Base-by-base conservation (phyloP, 30 jellyfish, hydroid and myxozoan species). In the Catostylus mosaicus region DNA sequence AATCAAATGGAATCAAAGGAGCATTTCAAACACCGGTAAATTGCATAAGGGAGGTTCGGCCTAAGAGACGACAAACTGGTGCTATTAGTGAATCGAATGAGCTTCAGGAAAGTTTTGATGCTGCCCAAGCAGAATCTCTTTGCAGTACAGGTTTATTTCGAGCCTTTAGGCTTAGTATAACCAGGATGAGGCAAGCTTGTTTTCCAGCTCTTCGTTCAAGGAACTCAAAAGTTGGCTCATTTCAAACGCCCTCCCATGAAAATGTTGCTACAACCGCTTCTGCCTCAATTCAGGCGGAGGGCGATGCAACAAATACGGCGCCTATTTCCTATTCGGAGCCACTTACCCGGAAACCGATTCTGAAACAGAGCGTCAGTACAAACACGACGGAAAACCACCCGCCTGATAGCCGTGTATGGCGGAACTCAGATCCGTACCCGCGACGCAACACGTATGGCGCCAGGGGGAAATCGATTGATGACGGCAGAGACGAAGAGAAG, bases 241-340 rank as follows among this genome's bases (percentile, higher is more conserved):
- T 46, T 19, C 3, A 12, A 37, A 37, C 9, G 24, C 36, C 65
- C 27, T 7, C 80, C 2, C 38, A 18, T 33, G 64, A 36, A 9
- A 68, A 20, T 2, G 19, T 4, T 20, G 14, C 38, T 1, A 1
- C n/a, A 11, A 22, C 64, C 9, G 1, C 1, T 1, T 23, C 45
- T 8, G 63, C 6, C 1, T 26, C 80, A 0, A 3, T 22, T 12
- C 12, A 18, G 20, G 9, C 3, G 20, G 19, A 37, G 10, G 29
- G n/a, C 16, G 26, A n/a, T 23, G 64, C 16, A 6, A 27, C 9
- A 40, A 19, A 33, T 1, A 18, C 20, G 38, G 31, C 32, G 23
- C 32, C 80, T 10, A 14, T 35, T 33, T 68, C 37, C 2, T 24
- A 59, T 18, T 68, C 80, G 14, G 80, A 34, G 38, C 80, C 80